Evolutionary conservation across 2,888 invertebrate genomes (phyloP), one percentile per base, ranked within the genome.

Genomic region (Caenorhabditis panamensis): DNA sequence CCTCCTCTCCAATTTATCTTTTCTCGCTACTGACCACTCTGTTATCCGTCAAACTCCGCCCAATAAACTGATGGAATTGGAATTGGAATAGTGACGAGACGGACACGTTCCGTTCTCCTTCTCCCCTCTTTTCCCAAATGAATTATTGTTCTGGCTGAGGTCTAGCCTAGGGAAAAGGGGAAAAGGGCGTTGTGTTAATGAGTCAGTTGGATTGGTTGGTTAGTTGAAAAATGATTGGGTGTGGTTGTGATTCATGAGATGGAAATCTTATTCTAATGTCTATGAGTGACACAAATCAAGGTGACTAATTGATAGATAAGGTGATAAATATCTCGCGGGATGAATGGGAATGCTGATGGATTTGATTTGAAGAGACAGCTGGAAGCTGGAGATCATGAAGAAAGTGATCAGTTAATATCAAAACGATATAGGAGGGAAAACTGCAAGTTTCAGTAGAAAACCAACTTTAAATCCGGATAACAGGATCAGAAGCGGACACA

Each of bases 271-370:
- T 59, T 61, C 41, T 22, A 59, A 49, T 62, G 47, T 18, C 1
- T n/a, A 18, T 11, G 22, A 37, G 26, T 53, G 54, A 73, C 58
- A 73, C 56, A 66, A 66, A 73, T 75, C 75, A 66, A 75, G 66
- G 66, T 75, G 75, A 75, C 75, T 75, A 75, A 75, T 66, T 75
- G 66, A 66, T 47, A 75, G 75, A 75, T 66, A 66, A 61, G 44
- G 66, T 75, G 75, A 75, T 61, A 75, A 44, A 75, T 75, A 75
- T 75, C 47, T 47, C 53, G 44, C 66, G 28, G 31, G 56, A 64
- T 72, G 44, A 2, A n/a, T 4, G 1, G 24, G 20, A 36, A 28
- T 22, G 28, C 16, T 58, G 8, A 41, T 66, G 36, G 41, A 37
- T 61, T 28, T 16, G 41, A 56, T 62, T 8, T 13, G 20, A 72